These are phyloP conservation scores for Drosophila testacea DNA, from an alignment of 2,888 invertebrate species.

Conservation along the genomic window DNA sequence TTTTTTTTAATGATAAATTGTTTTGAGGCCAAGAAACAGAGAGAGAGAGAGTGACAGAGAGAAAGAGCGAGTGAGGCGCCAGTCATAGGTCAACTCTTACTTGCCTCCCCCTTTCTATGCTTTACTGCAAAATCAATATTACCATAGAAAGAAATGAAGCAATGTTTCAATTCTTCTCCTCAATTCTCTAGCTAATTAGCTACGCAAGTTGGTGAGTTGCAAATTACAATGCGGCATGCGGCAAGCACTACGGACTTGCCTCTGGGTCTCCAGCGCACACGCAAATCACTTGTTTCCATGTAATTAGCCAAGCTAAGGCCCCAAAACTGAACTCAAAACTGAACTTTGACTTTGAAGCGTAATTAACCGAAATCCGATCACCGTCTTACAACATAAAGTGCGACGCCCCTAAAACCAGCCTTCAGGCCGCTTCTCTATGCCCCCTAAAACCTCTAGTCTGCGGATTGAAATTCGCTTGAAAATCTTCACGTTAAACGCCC, in stretches of 20 bases:
- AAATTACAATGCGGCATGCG: conserved; percentile 62
- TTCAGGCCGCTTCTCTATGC: background rate
- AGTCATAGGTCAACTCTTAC: conserved; percentile 58
- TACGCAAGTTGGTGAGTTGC: conserved; percentile 72
- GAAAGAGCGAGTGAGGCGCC: conserved; percentile 56
- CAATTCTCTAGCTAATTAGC: conserved; percentile 66
- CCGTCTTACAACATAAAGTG: conserved; percentile 58
- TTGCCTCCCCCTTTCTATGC: conserved; percentile 4
- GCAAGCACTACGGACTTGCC: conserved; percentile 43
- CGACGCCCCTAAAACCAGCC: conserved; percentile 45
- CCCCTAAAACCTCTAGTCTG: background rate
- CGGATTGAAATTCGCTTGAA: conserved; percentile 43
- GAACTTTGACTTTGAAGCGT: conserved; percentile 61
- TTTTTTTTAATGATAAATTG: conserved; percentile 74
- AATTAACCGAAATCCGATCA: conserved; percentile 79
- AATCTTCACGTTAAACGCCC: conserved; percentile 74
- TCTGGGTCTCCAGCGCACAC: conserved; percentile 55
- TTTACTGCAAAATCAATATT: conserved; percentile 64
- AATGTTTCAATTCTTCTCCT: conserved; percentile 2
- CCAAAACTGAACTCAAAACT: conserved; percentile 18
- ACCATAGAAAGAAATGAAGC: conserved; percentile 11
- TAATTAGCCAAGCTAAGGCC: conserved; percentile 68
- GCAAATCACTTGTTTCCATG: conserved; percentile 78
- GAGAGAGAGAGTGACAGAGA: conserved; percentile 18
- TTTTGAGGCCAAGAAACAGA: conserved; percentile 27